A percentile compares a stretch with the other conserved stretches of the same genome.
Conservation (phyloP, 2,888 invertebrate genomes). For the Coenonympha glycerion region DNA sequence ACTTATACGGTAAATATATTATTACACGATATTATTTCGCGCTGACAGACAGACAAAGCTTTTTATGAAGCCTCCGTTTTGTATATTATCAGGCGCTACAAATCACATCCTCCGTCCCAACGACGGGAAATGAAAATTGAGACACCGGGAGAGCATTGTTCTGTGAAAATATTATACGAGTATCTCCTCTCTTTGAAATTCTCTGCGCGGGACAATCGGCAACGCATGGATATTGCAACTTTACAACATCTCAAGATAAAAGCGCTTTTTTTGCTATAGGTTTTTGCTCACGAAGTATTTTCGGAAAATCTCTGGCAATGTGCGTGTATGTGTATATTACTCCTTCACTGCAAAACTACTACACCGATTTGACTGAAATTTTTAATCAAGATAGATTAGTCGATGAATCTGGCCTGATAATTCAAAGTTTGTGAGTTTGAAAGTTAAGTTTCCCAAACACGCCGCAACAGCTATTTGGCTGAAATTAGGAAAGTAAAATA, state of each 20-base stretch:
- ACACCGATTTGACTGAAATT: too few species aligned
- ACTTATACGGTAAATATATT: too few species aligned
- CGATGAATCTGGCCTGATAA: too few species aligned
- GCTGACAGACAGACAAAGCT: constrained; percentile 3
- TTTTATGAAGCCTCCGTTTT: constrained; percentile 54
- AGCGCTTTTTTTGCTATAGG: constrained; percentile 53
- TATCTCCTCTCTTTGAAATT: constrained; percentile 73
- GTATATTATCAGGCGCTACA: constrained; percentile 73
- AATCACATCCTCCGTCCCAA: constrained; percentile 72
- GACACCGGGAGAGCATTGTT: constrained; percentile 70
- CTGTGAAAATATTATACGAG: constrained; percentile 74
- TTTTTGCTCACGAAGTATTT: constrained; percentile 6
- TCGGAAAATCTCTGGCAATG: neutral
- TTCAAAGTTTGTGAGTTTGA: too few species aligned
- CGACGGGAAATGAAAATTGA: constrained; percentile 72
- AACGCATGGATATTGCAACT: constrained; percentile 69
- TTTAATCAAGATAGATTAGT: too few species aligned
- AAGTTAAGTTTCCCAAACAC: too few species aligned
- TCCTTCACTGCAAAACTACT: too few species aligned
- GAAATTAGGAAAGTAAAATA: too few species aligned
- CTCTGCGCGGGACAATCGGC: constrained; percentile 60
- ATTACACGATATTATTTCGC: too few species aligned
- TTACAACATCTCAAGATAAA: constrained; percentile 64
- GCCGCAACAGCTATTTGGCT: too few species aligned
- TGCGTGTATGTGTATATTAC: too few species aligned